phyloP scores from a whole-genome alignment of 2,888 invertebrate genomes.

The Noctua comes region DNA sequence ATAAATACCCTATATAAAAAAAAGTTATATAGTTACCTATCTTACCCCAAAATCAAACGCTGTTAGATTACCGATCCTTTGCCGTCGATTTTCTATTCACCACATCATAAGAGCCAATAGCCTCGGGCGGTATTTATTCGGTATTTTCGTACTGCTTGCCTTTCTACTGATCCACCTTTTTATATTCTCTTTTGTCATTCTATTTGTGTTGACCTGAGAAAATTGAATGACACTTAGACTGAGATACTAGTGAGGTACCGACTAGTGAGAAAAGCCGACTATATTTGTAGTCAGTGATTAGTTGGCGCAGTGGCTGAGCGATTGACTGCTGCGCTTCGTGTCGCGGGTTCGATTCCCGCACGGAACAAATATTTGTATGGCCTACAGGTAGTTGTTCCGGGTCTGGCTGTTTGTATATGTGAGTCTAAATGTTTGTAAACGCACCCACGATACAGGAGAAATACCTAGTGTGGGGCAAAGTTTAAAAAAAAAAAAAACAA shows the following conservation, averaged over 20 bases:
- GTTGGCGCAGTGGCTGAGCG: no score
- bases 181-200: background rate
- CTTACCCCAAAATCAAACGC: conserved; percentile 5
- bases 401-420: no score
- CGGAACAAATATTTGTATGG: no score
- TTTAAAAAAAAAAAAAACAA: no score
- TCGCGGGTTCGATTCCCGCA: no score
- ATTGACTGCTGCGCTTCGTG: no score
- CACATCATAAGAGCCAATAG: background rate
- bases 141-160: background rate
- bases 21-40: background rate
- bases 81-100: background rate
- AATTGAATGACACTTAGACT: conserved; percentile 27
- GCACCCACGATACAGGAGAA: no score
- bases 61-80: background rate
- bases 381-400: no score
- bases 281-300: no score
- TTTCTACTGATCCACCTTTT: background rate
- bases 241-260: background rate
- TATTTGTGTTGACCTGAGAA: conserved; percentile 11
- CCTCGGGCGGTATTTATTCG: conserved; percentile 13
- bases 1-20: background rate
- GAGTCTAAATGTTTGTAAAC: no score
- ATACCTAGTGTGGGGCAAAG: no score
- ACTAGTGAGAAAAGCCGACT: no score